Conservation (phyloP, 2,888 invertebrate genomes). For the Brachypterus glaber region DNA sequence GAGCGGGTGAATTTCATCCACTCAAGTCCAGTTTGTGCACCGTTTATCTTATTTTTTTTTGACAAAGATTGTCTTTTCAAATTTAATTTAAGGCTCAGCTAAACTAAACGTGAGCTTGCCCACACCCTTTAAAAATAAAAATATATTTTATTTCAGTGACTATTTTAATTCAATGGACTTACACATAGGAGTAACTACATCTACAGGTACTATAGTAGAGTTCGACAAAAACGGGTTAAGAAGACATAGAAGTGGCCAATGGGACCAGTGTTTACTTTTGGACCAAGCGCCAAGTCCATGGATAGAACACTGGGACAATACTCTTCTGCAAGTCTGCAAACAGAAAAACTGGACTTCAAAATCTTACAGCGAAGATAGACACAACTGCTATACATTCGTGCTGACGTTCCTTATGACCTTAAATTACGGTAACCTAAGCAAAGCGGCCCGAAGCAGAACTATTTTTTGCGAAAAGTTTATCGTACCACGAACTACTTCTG, state of each 20-base stretch:
- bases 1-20: too few species aligned
- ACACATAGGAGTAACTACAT: slow-evolving; percentile 84
- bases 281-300: slow-evolving; percentile 57
- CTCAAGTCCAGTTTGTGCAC: too few species aligned
- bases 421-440: slow-evolving; percentile 59
- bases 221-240: slow-evolving; percentile 72
- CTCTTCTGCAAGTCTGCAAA: slow-evolving; percentile 52
- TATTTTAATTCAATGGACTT: slow-evolving; percentile 76
- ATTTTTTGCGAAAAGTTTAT: slow-evolving; percentile 73
- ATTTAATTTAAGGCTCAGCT: too few species aligned
- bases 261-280: slow-evolving; percentile 62
- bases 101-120: too few species aligned
- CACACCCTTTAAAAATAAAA: too few species aligned
- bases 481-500: slow-evolving; percentile 69
- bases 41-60: too few species aligned
- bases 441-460: slow-evolving; percentile 56
- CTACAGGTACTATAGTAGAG: slow-evolving; percentile 69
- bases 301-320: slow-evolving; percentile 60
- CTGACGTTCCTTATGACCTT: slow-evolving; percentile 66
- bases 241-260: slow-evolving; percentile 44
- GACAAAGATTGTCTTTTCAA: too few species aligned
- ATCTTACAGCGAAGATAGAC: slow-evolving; percentile 63
- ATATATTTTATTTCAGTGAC: slow-evolving; percentile 49
- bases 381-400: slow-evolving; percentile 84
- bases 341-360: slow-evolving; percentile 56